Evolutionary conservation across 2,888 invertebrate species (phyloP), one percentile per base, ranked within the genome.

Genomic region (Camponotus fellah): DNA sequence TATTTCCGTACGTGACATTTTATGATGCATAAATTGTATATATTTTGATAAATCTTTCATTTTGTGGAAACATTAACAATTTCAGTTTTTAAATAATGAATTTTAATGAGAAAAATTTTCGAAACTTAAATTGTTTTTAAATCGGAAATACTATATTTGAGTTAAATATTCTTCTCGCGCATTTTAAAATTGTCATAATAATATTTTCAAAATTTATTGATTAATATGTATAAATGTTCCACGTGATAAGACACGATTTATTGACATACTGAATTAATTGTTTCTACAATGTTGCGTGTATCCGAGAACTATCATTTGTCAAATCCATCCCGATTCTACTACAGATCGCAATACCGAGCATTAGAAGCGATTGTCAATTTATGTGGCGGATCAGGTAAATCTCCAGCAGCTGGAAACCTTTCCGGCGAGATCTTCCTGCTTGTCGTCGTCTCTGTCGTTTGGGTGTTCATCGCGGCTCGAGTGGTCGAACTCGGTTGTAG

Each of bases 401-500:
- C 71, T 71, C 79, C 32, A 58, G 12, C 56, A 65, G 49, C 62
- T 66, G 58, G 56, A 76, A 71, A 84, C 46, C 84, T 76, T 79
- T 79, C 71, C 71, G 40, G 3, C 37, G 71, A 79, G 68, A 40
- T 14, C 40, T 49, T 68, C 32, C 68, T 17, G 10, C 49, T 49
- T 34, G 40, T 68, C 60, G 46, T 34, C 34, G 58, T 71, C n/a
- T 58, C 14, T 26, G 40, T 58, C 60, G 65, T 60, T 43, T 46
- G 56, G 71, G 65, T 84, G 72, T 72, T 64, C 76, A 56, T 66
- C 69, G 71, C 74, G 76, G 87, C 46, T 82, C 77, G 85, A 87
- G 89, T 85, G 86, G 85, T 60, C 85, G 85, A 82, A 76, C 85
- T 81, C 81, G 65, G 77, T 87, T 83, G 75, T 79, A 85, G 83